Base-by-base conservation (phyloP, 2,888 invertebrate species). In the Thelaira solivaga region DNA sequence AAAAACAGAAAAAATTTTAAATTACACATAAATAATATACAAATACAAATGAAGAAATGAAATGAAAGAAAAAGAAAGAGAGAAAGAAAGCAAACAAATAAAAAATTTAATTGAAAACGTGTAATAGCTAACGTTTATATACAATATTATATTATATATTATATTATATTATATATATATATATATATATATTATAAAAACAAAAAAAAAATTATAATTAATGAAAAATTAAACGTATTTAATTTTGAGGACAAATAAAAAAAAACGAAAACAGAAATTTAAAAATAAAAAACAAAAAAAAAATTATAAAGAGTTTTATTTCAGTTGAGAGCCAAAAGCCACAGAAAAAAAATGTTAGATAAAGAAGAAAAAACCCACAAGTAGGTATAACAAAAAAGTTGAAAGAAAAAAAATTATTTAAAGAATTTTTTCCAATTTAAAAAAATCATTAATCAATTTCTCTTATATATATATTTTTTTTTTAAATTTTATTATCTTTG, bases 121-220 rank as follows among this genome's bases (percentile, higher is more conserved):
- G 74, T 78, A 71, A 74, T 74, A 74, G 74, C 59, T 69, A 74
- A 78, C 78, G 81, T 85, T 85, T 85, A 86, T 84, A 86, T 83
- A 83, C 81, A 86, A 85, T 87, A 85, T 64, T 72, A 59, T 59
- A 53, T 53, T 53, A 61, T 64, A 64, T 69, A 57, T 68, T 81
- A 86, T 83, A 83, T 80, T 86, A 85, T 87, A 85, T 64, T 72
- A 59, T 59, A 53, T 53, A 86, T 86, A 85, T 39, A 31, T 57
- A 57, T 53, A 61, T 64, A 64, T 69, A 57, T 68, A 80, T 83
- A 86, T 85, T 85, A 83, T 86, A 85, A 81, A 82, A 85, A 84
- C 81, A 80, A 53, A 18, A 71, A 73, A 80, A 77, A 67, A 80
- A 78, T 76, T 51, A 65, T 51, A 51, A 39, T 39, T 59, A 45